Evolutionary conservation across 37 sponge, comb jelly and placozoan genomes (phyloP).

Genomic region (Aplysina aerophoba): DNA sequence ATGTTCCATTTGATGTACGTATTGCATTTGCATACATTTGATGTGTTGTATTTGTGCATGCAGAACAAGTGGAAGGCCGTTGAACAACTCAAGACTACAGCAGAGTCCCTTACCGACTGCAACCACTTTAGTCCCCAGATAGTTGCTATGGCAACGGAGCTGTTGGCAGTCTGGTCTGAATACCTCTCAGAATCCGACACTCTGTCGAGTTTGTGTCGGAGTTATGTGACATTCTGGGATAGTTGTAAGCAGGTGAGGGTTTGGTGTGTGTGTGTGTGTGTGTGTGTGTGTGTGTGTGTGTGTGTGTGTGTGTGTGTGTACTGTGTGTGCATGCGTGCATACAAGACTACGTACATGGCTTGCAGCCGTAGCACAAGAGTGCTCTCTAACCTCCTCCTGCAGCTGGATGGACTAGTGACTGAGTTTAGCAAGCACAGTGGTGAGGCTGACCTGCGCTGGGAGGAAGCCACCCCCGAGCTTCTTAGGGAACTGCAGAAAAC

Average conservation of each 20-base stretch:
- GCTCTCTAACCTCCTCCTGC: conserved; percentile 13
- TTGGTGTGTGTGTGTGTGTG: conserved; percentile 41
- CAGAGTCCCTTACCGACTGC: not conserved
- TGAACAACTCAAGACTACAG: not conserved
- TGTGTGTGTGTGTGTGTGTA: conserved; percentile 1
- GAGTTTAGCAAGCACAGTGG: no score
- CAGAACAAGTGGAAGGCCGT: not conserved
- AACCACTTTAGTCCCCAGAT: conserved; percentile 33
- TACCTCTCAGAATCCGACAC: not conserved
- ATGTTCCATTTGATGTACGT: not conserved
- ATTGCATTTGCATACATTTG: not conserved
- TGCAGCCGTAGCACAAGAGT: not conserved
- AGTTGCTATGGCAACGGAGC: not conserved
- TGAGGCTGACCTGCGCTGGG: no score
- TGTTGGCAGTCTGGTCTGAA: not conserved
- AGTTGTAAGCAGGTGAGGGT: conserved; percentile 41
- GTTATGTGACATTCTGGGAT: not conserved
- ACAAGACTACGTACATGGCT: not conserved
- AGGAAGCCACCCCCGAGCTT: no score
- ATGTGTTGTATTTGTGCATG: not conserved
- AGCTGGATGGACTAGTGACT: conserved; percentile 16
- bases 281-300: conserved; percentile 13
- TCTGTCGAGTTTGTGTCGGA: no score
- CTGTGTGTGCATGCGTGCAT: not conserved
- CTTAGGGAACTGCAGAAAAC: no score